These are phyloP conservation scores for Rousettus leschenaultii DNA, from an alignment of 2,113 vertebrate species.

Conservation along the genomic window DNA sequence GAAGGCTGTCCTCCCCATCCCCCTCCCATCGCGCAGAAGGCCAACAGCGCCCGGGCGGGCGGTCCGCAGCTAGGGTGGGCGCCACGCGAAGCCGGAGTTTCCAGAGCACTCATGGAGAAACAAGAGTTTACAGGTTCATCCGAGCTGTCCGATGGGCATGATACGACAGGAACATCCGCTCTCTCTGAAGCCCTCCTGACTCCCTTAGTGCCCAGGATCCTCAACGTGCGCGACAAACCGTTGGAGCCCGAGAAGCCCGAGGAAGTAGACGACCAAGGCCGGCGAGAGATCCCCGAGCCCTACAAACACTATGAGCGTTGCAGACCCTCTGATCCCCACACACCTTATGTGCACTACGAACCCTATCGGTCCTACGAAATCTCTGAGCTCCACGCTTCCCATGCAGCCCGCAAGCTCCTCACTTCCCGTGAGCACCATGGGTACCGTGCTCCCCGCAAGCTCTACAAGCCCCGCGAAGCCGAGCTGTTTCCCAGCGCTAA, in stretches of 20 bases:
- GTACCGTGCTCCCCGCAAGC: not conserved
- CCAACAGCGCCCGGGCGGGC: accelerated
- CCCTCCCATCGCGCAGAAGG: accelerated
- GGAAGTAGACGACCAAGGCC: too few species aligned
- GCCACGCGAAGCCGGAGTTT: not conserved
- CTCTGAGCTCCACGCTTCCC: accelerated
- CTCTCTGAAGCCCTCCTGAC: not conserved
- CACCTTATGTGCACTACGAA: not conserved
- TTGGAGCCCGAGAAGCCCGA: not conserved
- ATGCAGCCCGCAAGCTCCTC: accelerated
- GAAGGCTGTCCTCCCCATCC: accelerated
- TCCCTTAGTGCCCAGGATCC: not conserved
- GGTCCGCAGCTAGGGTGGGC: accelerated
- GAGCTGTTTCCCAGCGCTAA: not conserved
- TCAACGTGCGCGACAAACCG: accelerated
- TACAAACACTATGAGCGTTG: accelerated
- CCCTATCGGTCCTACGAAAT: accelerated
- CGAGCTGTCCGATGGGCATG: accelerated
- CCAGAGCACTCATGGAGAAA: not conserved
- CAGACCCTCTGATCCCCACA: not conserved
- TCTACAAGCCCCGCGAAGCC: not conserved
- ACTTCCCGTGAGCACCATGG: accelerated
- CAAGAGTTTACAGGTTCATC: not conserved
- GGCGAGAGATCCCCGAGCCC: too few species aligned
- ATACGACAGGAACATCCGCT: not conserved